Evolutionary conservation across 2,113 vertebrate species (phyloP).

Genomic region (Quiscalus mexicanus): DNA sequence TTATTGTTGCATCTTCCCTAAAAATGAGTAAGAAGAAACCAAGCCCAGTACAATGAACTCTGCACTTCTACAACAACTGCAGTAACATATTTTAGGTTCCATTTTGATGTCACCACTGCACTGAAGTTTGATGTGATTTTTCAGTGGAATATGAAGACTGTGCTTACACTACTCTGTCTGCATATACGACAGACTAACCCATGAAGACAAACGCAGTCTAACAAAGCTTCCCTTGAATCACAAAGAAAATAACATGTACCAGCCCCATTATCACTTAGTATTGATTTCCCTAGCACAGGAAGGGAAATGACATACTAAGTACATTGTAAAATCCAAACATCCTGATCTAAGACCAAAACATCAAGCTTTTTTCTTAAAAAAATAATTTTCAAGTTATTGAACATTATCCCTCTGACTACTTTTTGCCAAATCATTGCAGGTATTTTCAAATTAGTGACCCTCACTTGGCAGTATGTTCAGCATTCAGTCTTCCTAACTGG

Average conservation of each 20-base stretch:
- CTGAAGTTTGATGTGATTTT: neutral
- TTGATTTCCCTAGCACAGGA: neutral
- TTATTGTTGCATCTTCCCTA: neutral
- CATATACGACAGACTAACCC: neutral
- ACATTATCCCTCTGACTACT: neutral
- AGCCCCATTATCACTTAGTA: neutral
- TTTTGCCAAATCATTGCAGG: neutral
- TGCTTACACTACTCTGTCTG: neutral
- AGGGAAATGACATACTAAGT: neutral
- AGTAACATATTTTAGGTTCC: neutral
- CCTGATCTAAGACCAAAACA: neutral
- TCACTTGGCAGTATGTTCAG: neutral
- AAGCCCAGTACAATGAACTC: neutral
- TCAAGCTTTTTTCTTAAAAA: neutral
- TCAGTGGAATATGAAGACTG: neutral
- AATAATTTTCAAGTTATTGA: neutral
- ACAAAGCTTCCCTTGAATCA: neutral
- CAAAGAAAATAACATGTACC: neutral
- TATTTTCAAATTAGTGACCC: neutral
- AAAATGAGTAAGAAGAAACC: neutral
- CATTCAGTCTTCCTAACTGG: neutral
- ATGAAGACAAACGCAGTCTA: neutral
- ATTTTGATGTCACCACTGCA: neutral
- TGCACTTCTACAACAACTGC: neutral
- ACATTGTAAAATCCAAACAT: neutral